Evolutionary conservation across 2,113 vertebrate genomes (phyloP), one percentile per base, ranked within the genome.

Genomic region (Anguilla japonica): DNA sequence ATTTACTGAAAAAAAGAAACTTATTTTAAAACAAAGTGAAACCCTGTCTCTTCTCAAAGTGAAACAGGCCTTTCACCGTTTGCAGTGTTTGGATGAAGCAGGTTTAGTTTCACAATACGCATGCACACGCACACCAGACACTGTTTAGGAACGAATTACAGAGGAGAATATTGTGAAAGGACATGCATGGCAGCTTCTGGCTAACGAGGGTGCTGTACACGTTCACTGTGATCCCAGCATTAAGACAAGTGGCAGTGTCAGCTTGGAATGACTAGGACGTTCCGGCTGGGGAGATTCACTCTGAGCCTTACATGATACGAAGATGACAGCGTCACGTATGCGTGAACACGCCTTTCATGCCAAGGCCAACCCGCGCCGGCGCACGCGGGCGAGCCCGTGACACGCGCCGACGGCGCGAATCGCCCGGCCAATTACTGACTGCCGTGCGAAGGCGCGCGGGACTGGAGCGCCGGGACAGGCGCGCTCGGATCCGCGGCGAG

Each of bases 281-380:
- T 63, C n/a, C 34, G 40, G 39, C 34, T 63, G 46, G 85, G 34
- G 34, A 26, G 26, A 15, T 53, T 83, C 16, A 56, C 79, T 75
- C n/a, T 71, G 20, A 43, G 63, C 82, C 29, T n/a, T 63, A 53
- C 16, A 29, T 53, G 81, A 87, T 43, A 53, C 43, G 34, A 50
- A n/a, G 57, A 81, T 41, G 41, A 83, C 78, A 46, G 40, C 29
- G 67, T 13, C 43, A 39, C 80, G 0, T 83, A 15, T 57, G 0
- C 79, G 15, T 57, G 93, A 93, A 94, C 91, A 92, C 91, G 87
- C 91, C 91, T 89, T 91, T 92, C 93, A 94, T 95, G 95, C 95
- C 96, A 94, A 92, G 89, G 92, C 90, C 95, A 93, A 83, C 90
- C 88, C 87, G 91, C 87, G 90, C 93, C 56, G 92, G 89, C 87